Conservation (phyloP, 2,113 vertebrate species). For the Blennius ocellaris region DNA sequence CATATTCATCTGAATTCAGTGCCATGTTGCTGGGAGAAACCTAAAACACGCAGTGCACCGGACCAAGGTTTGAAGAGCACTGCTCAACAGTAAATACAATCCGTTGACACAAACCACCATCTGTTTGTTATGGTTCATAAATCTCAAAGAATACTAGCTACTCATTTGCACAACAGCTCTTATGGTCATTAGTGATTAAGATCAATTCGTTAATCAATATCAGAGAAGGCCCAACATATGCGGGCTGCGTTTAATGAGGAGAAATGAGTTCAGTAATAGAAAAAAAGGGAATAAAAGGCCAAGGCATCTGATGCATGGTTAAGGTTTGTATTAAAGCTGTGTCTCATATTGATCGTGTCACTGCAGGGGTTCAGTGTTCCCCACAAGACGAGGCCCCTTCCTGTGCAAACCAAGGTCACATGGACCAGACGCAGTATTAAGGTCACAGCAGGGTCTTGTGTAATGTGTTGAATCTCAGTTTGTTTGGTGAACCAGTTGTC, state of each 20-base stretch:
- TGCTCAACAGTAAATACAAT: too few species aligned
- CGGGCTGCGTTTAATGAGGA: constrained; percentile 44
- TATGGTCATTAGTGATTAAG: constrained; percentile 3
- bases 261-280: constrained; percentile 43
- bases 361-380: not conserved
- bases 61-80: too few species aligned
- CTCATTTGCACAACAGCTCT: constrained; percentile 32
- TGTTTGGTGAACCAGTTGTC: constrained; percentile 28
- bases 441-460: constrained; percentile 7
- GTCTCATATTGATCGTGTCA: constrained; percentile 51
- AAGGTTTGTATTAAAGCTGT: constrained; percentile 27
- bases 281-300: constrained; percentile 52
- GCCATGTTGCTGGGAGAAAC: too few species aligned
- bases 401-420: constrained; percentile 15
- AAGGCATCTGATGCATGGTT: constrained; percentile 35
- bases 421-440: not conserved
- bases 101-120: not conserved
- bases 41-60: too few species aligned
- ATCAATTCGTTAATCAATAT: constrained; percentile 28
- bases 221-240: constrained; percentile 21
- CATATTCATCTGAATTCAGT: too few species aligned
- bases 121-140: not conserved
- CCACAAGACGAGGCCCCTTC: not conserved
- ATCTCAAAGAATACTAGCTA: constrained; percentile 10
- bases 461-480: constrained; percentile 24